phyloP scores from a whole-genome alignment of 2,797 vertebrate genomes.

The Erethizon dorsatum region DNA sequence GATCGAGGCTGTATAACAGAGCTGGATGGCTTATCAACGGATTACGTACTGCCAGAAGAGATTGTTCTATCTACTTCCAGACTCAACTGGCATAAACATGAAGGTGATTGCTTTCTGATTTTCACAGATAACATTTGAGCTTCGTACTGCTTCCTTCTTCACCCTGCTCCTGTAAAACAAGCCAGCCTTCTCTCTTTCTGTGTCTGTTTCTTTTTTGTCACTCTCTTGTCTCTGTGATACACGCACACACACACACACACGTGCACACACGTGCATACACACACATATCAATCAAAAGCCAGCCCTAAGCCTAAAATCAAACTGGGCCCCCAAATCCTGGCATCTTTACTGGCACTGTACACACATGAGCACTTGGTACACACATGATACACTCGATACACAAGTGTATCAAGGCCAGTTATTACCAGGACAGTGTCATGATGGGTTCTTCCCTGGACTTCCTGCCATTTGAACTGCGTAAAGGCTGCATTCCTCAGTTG shows the following conservation, averaged over 20 bases:
- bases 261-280: neutral
- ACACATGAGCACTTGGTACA: neutral
- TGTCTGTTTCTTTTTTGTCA: neutral
- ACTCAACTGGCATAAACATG: neutral
- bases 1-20: neutral
- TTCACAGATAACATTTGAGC: neutral
- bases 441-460: neutral
- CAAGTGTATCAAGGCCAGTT: constrained; percentile 16
- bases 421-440: constrained; percentile 5
- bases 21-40: accelerated
- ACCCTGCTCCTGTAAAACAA: neutral
- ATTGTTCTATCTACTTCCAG: neutral
- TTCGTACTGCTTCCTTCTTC: neutral
- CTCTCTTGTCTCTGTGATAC: neutral
- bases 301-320: neutral
- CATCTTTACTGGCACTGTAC: neutral
- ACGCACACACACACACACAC: neutral
- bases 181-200: neutral
- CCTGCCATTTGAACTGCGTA: neutral
- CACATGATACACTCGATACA: neutral
- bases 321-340: neutral
- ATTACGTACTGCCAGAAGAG: neutral
- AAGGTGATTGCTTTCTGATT: neutral
- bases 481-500: neutral
- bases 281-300: neutral